Percentiles rank a stretch among this genome's conserved stretches.
Conservation (phyloP, 1,140 invertebrate species). For the Mylabris phalerata region DNA sequence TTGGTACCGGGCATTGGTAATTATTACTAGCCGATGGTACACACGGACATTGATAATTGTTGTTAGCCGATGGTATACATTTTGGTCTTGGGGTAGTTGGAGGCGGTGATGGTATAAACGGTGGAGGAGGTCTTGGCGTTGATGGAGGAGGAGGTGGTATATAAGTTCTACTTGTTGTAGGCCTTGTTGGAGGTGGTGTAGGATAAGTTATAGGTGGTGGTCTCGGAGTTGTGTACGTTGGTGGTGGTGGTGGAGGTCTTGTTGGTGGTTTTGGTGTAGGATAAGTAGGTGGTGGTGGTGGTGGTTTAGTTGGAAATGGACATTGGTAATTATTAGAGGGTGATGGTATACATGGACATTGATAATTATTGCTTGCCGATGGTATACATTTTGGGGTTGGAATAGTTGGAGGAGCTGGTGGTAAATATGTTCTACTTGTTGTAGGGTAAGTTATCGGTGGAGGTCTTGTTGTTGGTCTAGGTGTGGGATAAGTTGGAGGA, state of each 20-base stretch:
- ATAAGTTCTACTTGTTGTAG: too few species aligned
- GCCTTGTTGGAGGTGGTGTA: too few species aligned
- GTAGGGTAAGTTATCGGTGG: background rate
- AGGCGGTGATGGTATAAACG: background rate
- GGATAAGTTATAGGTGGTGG: too few species aligned
- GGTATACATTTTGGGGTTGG: background rate
- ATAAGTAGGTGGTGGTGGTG: background rate
- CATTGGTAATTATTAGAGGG: background rate
- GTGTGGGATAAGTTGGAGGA: slow-evolving; percentile 1
- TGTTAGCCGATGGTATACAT: background rate
- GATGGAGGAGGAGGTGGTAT: background rate
- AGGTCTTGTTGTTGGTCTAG: slow-evolving; percentile 1
- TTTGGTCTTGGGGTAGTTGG: slow-evolving; percentile 10
- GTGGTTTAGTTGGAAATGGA: slow-evolving; percentile 1
- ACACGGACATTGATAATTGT: background rate
- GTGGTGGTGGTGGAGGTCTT: too few species aligned
- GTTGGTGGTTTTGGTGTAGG: background rate
- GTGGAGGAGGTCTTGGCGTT: background rate
- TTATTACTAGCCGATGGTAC: background rate
- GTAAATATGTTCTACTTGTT: slow-evolving; percentile 4
- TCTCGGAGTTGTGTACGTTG: too few species aligned
- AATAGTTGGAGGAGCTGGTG: background rate
- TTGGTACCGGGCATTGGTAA: background rate
- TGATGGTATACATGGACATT: slow-evolving; percentile 2
- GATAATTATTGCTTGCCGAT: background rate